Conservation (phyloP, 2,797 vertebrate species). For the Numenius phaeopus region DNA sequence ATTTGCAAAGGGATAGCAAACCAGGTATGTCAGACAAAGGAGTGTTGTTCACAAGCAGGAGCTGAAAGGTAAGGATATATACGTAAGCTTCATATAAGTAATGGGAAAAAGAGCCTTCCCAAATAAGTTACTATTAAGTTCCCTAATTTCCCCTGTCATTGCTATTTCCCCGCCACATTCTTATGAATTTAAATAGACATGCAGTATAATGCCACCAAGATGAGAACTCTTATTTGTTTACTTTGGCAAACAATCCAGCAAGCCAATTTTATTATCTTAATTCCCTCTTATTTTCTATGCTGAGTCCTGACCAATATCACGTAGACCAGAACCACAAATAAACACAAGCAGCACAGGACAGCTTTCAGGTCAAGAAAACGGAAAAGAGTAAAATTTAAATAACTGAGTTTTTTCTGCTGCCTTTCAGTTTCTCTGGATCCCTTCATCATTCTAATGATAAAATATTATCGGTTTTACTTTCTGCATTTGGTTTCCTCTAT, state of each 20-base stretch:
- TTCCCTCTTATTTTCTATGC: constrained; percentile 41
- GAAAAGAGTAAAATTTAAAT: constrained; percentile 82
- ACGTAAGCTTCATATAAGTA: not conserved
- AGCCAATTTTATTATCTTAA: not conserved
- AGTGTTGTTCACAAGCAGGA: not conserved
- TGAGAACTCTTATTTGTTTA: not conserved
- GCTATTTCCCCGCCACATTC: not conserved
- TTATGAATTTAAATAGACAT: not conserved
- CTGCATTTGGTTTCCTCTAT: not conserved
- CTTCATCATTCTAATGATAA: not conserved
- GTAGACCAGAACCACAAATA: constrained; percentile 75
- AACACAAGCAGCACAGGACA: constrained; percentile 82
- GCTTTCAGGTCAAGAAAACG: constrained; percentile 68
- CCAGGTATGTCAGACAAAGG: not conserved
- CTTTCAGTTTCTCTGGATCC: not conserved
- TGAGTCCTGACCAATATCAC: constrained; percentile 74
- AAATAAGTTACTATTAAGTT: not conserved
- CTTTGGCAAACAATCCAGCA: not conserved
- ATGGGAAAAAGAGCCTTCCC: not conserved
- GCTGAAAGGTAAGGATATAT: not conserved
- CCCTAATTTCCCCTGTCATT: not conserved
- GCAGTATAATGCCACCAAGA: not conserved
- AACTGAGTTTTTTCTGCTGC: constrained; percentile 43
- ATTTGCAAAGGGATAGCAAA: constrained; percentile 11
- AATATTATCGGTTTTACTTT: not conserved